phyloP scores from a whole-genome alignment of 2,888 invertebrate species.

The Bembecia ichneumoniformis region DNA sequence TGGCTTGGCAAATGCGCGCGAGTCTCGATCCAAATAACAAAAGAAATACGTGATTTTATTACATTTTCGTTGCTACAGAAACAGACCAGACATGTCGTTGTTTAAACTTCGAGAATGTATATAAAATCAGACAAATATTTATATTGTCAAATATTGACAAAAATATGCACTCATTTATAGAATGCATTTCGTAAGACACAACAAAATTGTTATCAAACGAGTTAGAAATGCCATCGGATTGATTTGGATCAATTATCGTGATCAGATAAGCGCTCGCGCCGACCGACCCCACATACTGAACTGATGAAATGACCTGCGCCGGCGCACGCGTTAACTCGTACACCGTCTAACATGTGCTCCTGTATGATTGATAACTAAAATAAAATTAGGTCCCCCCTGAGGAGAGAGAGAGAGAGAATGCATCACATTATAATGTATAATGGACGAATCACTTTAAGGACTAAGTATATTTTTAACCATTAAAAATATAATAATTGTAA shows the following conservation, averaged over 20 bases:
- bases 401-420: slow-evolving; percentile 30
- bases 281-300: slow-evolving; percentile 40
- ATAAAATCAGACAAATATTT: too few species aligned
- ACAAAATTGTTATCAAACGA: too few species aligned
- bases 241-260: not conserved
- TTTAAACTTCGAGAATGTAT: too few species aligned
- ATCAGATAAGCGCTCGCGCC: slow-evolving; percentile 41
- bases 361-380: slow-evolving; percentile 57
- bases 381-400: slow-evolving; percentile 53
- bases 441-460: too few species aligned
- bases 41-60: slow-evolving; percentile 25
- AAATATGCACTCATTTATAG: too few species aligned
- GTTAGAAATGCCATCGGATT: too few species aligned
- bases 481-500: too few species aligned
- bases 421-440: not conserved
- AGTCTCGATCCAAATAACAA: slow-evolving; percentile 44
- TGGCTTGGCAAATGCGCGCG: slow-evolving; percentile 57
- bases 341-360: slow-evolving; percentile 28
- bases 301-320: slow-evolving; percentile 52
- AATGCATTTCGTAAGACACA: too few species aligned
- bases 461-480: too few species aligned
- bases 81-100: not conserved
- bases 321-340: slow-evolving; percentile 32
- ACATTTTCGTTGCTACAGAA: not conserved
- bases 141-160: too few species aligned